Evolutionary conservation across 2,888 invertebrate genomes (phyloP).

Genomic region (Melinopterus prodromus): DNA sequence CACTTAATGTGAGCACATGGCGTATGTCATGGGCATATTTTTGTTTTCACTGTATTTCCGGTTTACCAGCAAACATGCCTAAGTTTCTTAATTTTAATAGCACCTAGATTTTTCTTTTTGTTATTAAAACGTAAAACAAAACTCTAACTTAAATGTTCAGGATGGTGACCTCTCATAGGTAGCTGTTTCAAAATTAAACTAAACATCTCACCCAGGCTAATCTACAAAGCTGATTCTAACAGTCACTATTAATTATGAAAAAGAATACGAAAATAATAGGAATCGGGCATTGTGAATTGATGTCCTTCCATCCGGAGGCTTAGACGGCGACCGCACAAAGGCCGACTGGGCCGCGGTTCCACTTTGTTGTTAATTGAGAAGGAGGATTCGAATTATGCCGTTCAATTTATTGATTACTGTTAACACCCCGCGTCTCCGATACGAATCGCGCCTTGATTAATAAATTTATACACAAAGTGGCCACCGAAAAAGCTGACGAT

Average conservation of each 20-base stretch:
- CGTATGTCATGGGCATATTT: too few species aligned
- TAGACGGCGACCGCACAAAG: neutral
- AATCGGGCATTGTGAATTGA: neutral
- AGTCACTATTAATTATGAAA: neutral
- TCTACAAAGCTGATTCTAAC: neutral
- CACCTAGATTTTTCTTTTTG: too few species aligned
- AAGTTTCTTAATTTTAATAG: too few species aligned
- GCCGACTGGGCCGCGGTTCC: neutral
- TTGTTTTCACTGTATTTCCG: too few species aligned
- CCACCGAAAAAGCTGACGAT: neutral
- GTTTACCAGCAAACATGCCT: too few species aligned
- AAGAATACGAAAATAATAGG: slow-evolving; percentile 4
- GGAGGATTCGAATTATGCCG: slow-evolving; percentile 4
- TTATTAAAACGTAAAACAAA: too few species aligned
- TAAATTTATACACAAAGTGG: neutral
- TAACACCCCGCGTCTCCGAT: slow-evolving; percentile 4
- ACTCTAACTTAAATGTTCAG: too few species aligned
- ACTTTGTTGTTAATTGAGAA: slow-evolving; percentile 4
- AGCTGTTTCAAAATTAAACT: too few species aligned
- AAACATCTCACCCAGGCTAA: too few species aligned
- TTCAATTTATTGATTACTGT: slow-evolving; percentile 4
- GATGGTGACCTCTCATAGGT: too few species aligned
- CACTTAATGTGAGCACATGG: too few species aligned
- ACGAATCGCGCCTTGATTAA: neutral
- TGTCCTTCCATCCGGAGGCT: neutral